Evolutionary conservation across 2,797 vertebrate genomes (phyloP), one percentile per base, ranked within the genome.

Genomic region (Trematomus bernacchii): DNA sequence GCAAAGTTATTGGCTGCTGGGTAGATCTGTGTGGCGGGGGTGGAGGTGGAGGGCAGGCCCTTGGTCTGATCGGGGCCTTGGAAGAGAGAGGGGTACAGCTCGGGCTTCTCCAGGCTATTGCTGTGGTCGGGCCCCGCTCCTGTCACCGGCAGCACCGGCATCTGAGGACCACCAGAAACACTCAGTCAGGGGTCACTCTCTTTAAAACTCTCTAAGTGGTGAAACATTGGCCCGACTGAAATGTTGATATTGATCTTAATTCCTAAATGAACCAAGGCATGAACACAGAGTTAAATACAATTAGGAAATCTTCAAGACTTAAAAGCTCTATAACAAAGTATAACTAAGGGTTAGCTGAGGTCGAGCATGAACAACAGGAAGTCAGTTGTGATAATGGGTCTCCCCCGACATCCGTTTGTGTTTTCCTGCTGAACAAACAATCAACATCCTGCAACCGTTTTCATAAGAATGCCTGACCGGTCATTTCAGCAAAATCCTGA

Each of bases 31-130:
- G 89, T 90, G 62, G 94, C 82, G 2, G 97, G 92, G 70, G 96
- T 90, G 0, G 96, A 92, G 80, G 90, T 94, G 91, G 97, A 90
- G 11, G 97, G 91, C 60, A 99, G 84, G 60, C 86, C 90, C 94
- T 99, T 99, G 75, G 85, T 92, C 92, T 96, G 97, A 77, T 97
- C 97, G 93, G 93, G 77, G 21, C 77, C 79, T 71, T 89, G 89
- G 70, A 91, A 94, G 15, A 93, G 61, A 15, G 89, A 61, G 0
- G 96, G 91, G 69, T 96, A 98, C 0, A 97, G 87, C 60, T 93
- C 88, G 10, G 96, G 95, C 81, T 99, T 99, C 78, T 97, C 97
- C 48, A 97, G 70, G 58, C 92, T 90, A 57, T 98, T 98, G 88
- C 85, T 92, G 87, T 95, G 96, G 75, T 98, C 97, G 0, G 95